A percentile compares a stretch with the other conserved stretches of the same genome.
phyloP scores from a whole-genome alignment of 2,113 vertebrate genomes.

The Equus przewalskii region DNA sequence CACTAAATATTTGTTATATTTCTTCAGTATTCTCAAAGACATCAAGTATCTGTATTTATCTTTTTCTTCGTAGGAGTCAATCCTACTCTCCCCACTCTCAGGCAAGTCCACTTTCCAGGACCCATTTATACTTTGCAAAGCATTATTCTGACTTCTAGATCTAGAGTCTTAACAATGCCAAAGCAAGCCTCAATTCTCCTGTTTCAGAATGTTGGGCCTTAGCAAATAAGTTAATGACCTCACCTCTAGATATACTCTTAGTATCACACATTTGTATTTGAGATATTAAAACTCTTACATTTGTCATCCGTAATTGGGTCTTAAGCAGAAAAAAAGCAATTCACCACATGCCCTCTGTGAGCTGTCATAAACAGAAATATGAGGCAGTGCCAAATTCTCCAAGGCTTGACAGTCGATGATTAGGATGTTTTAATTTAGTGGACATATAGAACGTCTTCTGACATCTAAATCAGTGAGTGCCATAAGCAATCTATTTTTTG shows the following conservation, averaged over 20 bases:
- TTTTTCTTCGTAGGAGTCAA: not conserved
- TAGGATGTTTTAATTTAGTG: slow-evolving; percentile 83
- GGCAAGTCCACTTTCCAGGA: not conserved
- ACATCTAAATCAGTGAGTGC: slow-evolving; percentile 81
- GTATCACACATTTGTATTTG: slow-evolving; percentile 68
- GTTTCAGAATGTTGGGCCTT: not conserved
- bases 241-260: slow-evolving; percentile 30
- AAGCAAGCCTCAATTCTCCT: not conserved
- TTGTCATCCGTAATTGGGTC: slow-evolving; percentile 84
- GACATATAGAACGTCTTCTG: slow-evolving; percentile 77
- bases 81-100: not conserved
- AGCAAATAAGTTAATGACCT: slow-evolving; percentile 13
- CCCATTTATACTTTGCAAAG: not conserved
- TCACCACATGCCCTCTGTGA: slow-evolving; percentile 80
- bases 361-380: slow-evolving; percentile 84
- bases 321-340: slow-evolving; percentile 77
- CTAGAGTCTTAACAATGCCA: not conserved
- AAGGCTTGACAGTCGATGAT: slow-evolving; percentile 80
- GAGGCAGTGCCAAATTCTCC: slow-evolving; percentile 79
- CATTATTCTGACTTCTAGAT: slow-evolving; percentile 32
- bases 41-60: not conserved
- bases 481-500: slow-evolving; percentile 71
- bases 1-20: not conserved
- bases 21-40: not conserved
- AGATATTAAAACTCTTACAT: slow-evolving; percentile 81